Percentiles rank a stretch among this genome's conserved stretches.
Evolutionary conservation across 2,888 invertebrate species (phyloP).

Genomic region (Nephrotoma flavescens): DNA sequence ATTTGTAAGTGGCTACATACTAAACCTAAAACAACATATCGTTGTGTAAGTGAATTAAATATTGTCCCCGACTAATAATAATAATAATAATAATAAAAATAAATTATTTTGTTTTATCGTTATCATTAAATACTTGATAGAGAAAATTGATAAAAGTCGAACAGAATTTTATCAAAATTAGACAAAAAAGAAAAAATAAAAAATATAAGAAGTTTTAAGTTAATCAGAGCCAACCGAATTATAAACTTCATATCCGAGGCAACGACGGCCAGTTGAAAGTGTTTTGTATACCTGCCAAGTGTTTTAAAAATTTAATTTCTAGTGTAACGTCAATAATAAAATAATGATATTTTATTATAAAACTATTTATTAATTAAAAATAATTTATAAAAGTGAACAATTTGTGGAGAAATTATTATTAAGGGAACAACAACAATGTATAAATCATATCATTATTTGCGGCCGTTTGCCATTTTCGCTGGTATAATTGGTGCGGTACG

Average conservation of each 20-base stretch:
- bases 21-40: not conserved
- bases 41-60: not conserved
- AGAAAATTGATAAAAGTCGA: not conserved
- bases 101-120: not conserved
- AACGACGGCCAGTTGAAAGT: not conserved
- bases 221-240: not conserved
- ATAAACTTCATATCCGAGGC: not conserved
- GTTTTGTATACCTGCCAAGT: not conserved
- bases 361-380: not conserved
- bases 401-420: not conserved
- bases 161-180: not conserved
- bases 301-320: not conserved
- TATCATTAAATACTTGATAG: not conserved
- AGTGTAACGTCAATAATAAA: not conserved
- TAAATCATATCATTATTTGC: constrained; percentile 11
- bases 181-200: not conserved
- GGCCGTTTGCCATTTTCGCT: constrained; percentile 13
- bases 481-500: constrained; percentile 15
- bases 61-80: not conserved
- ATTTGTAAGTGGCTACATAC: not conserved
- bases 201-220: not conserved
- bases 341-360: not conserved
- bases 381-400: not conserved
- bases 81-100: not conserved
- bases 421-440: constrained; percentile 5